Evolutionary conservation across 1,140 invertebrate genomes (phyloP), one percentile per base, ranked within the genome.

Genomic region (Heliconius hermathena): DNA sequence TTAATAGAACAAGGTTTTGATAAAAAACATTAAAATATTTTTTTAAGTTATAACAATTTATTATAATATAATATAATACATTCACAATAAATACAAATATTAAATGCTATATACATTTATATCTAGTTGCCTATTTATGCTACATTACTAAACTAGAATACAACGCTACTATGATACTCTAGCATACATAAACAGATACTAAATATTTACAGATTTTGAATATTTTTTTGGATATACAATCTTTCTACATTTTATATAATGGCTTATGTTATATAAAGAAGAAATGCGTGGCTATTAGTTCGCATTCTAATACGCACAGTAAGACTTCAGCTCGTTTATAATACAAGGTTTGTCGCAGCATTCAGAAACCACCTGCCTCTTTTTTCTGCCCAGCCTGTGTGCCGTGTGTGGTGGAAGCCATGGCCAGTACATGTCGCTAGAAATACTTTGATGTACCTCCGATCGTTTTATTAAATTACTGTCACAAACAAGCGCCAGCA

Each of bases 331-430:
- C 46, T 85, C 84, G 16, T 85, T 66, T 2, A 84, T 18, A 22
- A 78, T 83, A 57, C 84, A 85, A 0, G 80, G 83, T 41, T 85
- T 85, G 0, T 85, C 83, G 46, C 84, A 85, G 72, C 84, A 85
- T 73, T 85, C 84, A 33, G 79, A 57, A n/a, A 84, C 85, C 36
- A 86, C 82, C 75, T 86, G 85, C 41, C 85, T 76, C 77, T 84
- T 86, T 13, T 80, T 75, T 22, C 82, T 80, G 73, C 80, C 77
- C 70, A 83, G 73, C 29, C 79, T 70, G 36, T 41, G 82, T 18
- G 83, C 83, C 60, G 70, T 78, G n/a, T 82, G 76, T n/a, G 57
- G 72, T 9, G 78, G 33, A 20, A 84, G 79, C 78, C 82, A 84
- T 8, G 83, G 85, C 73, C 81, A 84, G 46, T 72, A 54, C 49